Percentiles rank a stretch among this genome's conserved stretches.
These are phyloP conservation scores for Centropristis striata DNA, from an alignment of 2,113 vertebrate species.

Conservation along the genomic window DNA sequence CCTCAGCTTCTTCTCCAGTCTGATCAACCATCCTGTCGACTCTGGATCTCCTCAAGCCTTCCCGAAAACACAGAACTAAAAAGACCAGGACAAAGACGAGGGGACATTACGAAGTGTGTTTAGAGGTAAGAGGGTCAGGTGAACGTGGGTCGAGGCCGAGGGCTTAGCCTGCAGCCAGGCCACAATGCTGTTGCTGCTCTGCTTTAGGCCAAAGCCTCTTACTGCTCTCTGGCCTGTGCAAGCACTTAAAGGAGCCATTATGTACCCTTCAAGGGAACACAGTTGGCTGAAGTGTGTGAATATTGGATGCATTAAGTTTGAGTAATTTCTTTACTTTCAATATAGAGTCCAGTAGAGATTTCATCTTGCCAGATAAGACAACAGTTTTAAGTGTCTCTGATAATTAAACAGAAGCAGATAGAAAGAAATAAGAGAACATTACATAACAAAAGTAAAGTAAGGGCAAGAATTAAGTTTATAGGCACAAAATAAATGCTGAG, in stretches of 20 bases:
- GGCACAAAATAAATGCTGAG: neutral
- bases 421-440: too few relatives aligned
- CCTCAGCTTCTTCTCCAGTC: neutral
- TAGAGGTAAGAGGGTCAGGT: conserved; percentile 67
- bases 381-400: neutral
- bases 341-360: conserved; percentile 14
- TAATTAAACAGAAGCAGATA: too few relatives aligned
- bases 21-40: neutral
- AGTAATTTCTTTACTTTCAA: neutral
- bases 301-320: conserved; percentile 12
- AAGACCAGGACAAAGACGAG: conserved; percentile 22
- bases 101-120: conserved; percentile 17
- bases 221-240: conserved; percentile 61
- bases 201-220: conserved; percentile 86
- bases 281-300: neutral
- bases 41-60: neutral
- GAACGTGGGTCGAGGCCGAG: conserved; percentile 17
- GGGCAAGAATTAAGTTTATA: neutral
- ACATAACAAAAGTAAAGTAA: neutral
- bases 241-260: conserved; percentile 63
- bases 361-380: neutral
- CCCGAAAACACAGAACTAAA: neutral
- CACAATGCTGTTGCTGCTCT: conserved; percentile 60
- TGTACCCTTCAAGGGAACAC: conserved; percentile 34
- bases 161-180: conserved; percentile 62